Evolutionary conservation across 2,888 invertebrate genomes (phyloP), one percentile per base, ranked within the genome.

Genomic region (Smittia aterrima): DNA sequence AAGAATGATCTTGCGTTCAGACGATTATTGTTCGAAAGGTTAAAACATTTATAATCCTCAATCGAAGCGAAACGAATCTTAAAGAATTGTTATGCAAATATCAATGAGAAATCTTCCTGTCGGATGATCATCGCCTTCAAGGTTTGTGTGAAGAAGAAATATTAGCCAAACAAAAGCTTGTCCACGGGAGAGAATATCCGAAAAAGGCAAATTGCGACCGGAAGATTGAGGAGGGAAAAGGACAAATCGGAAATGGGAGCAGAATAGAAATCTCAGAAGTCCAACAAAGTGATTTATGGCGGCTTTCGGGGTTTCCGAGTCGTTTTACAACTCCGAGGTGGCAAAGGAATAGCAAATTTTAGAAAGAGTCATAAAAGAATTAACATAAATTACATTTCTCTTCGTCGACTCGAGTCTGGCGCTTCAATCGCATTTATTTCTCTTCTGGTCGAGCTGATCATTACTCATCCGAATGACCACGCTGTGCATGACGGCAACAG

Each of bases 361-460:
- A 18, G 24, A 11, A 58, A 20, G 58, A 22, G 20, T 58, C 58
- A 3, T 22, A 22, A 18, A 58, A n/a, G n/a, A 58, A 58, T 58
- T 58, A 58, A 58, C 58, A 58, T 58, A 58, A 58, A 58, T 58
- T 58, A 58, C 47, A 32, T 47, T 13, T 47, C 47, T n/a, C 47
- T n/a, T 47, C 16, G n/a, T 3, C n/a, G 6, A 11, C 47, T 47
- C n/a, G 47, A n/a, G 3, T 47, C 47, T n/a, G 47, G 47, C 47
- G 47, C 47, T 47, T 47, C 47, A 32, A 32, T 6, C 32, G 9
- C 32, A 32, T 47, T 16, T n/a, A 11, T 16, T 47, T 47, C 4
- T 11, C n/a, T 47, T 2, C 47, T 47, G 47, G 47, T 47, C 11
- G 16, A n/a, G 47, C 3, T 11, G 4, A n/a, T 47, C 47, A 47